Conservation (phyloP, 2,113 vertebrate genomes). For the Rhinoderma darwinii region DNA sequence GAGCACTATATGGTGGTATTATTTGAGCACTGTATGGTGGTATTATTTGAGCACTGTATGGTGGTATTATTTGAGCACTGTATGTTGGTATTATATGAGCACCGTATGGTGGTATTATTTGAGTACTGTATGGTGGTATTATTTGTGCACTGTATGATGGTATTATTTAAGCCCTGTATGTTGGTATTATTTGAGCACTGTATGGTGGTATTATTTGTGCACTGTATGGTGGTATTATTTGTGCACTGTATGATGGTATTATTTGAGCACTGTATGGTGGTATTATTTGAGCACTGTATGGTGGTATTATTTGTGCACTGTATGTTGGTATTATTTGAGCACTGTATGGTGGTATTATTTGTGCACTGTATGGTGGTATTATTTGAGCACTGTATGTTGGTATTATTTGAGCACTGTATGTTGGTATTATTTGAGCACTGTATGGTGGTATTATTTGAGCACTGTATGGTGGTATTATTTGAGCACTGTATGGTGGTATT, state of each 20-base stretch:
- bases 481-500: neutral
- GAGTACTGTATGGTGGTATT: neutral
- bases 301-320: neutral
- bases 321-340: neutral
- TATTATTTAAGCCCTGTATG: neutral
- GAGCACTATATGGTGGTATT: no score
- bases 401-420: neutral
- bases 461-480: no score
- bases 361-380: neutral
- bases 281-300: neutral
- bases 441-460: neutral
- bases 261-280: no score
- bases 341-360: neutral
- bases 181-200: neutral
- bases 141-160: no score
- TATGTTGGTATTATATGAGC: neutral
- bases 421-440: no score
- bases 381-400: neutral
- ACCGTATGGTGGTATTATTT: no score
- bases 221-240: neutral
- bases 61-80: neutral
- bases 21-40: no score
- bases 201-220: no score
- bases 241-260: no score
- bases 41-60: neutral